A percentile compares a stretch with the other conserved stretches of the same genome.
These are phyloP conservation scores for Microctonus brassicae DNA, from an alignment of 2,888 invertebrate species.

Conservation along the genomic window DNA sequence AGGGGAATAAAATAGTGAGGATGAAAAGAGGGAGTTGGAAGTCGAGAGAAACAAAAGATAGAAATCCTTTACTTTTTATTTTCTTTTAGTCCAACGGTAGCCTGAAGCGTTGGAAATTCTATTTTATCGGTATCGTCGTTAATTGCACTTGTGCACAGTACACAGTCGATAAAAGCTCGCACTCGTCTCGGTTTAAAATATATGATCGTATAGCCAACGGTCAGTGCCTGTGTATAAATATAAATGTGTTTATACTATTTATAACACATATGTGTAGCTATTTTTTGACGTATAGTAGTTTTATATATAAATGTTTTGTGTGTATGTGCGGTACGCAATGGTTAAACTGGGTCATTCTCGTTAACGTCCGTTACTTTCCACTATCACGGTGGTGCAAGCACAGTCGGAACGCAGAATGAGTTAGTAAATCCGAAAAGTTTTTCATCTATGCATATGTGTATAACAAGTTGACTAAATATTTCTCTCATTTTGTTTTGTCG, in stretches of 20 bases:
- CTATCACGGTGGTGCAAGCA: constrained; percentile 31
- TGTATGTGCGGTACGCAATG: constrained; percentile 17
- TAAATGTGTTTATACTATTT: too few relatives aligned
- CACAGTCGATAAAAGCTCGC: constrained; percentile 48
- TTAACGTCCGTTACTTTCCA: constrained; percentile 54
- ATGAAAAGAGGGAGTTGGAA: neutral
- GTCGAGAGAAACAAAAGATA: neutral
- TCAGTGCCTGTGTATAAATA: constrained; percentile 31
- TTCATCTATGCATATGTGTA: too few relatives aligned
- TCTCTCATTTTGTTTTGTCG: too few relatives aligned
- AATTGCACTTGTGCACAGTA: constrained; percentile 47
- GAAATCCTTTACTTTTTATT: constrained; percentile 9
- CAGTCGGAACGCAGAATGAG: neutral
- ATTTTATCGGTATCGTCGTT: constrained; percentile 50
- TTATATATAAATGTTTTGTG: constrained; percentile 23
- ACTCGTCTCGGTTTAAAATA: constrained; percentile 46
- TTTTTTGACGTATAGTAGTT: constrained; percentile 22
- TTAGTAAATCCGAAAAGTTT: neutral
- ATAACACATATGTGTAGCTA: constrained; percentile 21
- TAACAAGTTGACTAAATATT: too few relatives aligned
- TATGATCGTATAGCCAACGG: constrained; percentile 30
- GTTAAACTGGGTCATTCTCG: constrained; percentile 59
- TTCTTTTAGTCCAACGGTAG: neutral
- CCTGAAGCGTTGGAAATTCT: constrained; percentile 44
- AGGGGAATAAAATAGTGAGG: constrained; percentile 11